A percentile compares a stretch with the other conserved stretches of the same genome.
These are phyloP conservation scores for Clarias pachynema DNA, from an alignment of 2,797 vertebrate genomes.

Conservation along the genomic window DNA sequence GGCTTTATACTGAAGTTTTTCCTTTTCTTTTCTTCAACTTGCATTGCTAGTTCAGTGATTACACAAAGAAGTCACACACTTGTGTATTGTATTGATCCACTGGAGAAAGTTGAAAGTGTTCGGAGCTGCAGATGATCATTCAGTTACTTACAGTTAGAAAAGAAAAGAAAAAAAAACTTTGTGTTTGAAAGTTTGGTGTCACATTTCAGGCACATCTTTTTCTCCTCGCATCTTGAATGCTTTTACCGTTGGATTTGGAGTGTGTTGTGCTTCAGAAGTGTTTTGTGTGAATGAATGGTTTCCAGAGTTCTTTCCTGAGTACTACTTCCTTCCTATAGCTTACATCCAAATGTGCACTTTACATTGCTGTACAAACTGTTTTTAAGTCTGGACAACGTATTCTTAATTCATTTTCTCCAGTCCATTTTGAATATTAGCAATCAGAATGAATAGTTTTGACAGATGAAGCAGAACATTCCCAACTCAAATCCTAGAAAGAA, in stretches of 20 bases:
- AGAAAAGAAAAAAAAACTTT: background rate
- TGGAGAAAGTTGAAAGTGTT: background rate
- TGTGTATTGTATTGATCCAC: background rate
- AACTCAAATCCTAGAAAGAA: background rate
- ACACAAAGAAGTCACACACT: background rate
- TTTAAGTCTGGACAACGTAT: background rate
- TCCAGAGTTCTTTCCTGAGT: background rate
- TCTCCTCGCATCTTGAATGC: background rate
- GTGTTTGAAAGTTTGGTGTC: background rate
- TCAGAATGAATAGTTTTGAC: background rate
- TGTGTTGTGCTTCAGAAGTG: background rate
- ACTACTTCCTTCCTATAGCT: background rate
- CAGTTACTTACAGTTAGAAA: background rate
- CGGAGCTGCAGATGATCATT: background rate
- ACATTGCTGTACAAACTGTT: background rate
- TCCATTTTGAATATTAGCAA: background rate
- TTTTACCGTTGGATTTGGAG: background rate
- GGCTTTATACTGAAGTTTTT: background rate
- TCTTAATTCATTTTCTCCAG: too few relatives aligned
- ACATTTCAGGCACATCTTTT: background rate
- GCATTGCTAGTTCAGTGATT: background rate
- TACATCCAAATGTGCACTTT: background rate
- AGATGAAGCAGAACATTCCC: background rate
- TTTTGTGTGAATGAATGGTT: constrained; percentile 17
- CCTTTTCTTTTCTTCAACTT: background rate